A percentile compares a stretch with the other conserved stretches of the same genome.
These are phyloP conservation scores for Dasysyrphus albostriatus DNA, from an alignment of 2,888 invertebrate species.

Conservation along the genomic window DNA sequence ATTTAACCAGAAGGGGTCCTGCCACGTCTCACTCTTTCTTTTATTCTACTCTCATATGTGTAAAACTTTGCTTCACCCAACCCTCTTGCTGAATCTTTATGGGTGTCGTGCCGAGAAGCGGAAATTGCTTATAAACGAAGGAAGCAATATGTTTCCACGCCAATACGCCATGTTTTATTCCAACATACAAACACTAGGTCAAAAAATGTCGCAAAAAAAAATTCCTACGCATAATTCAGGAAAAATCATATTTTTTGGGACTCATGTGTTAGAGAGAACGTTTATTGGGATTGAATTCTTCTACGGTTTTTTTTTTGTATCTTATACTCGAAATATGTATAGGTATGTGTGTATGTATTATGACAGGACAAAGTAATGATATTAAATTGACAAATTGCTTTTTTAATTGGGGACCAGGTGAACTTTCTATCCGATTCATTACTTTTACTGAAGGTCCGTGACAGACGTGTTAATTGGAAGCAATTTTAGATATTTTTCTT, in stretches of 20 bases:
- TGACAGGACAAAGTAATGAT: conserved; percentile 67
- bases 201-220: conserved; percentile 70
- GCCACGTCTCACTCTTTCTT: not conserved
- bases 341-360: conserved; percentile 18
- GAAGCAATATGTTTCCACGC: conserved; percentile 71
- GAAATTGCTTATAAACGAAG: conserved; percentile 76
- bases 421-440: conserved; percentile 61
- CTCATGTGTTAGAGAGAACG: conserved; percentile 59
- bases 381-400: conserved; percentile 74
- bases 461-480: conserved; percentile 71
- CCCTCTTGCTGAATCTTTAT: conserved; percentile 43
- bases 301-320: not conserved
- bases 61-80: conserved; percentile 22
- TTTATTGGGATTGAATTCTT: conserved; percentile 58
- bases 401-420: conserved; percentile 75
- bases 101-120: conserved; percentile 72
- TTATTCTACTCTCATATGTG: conserved; percentile 23
- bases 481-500: conserved; percentile 64
- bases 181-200: conserved; percentile 45
- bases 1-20: conserved; percentile 59
- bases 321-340: conserved; percentile 20
- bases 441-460: conserved; percentile 40
- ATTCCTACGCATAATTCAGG: conserved; percentile 71
- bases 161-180: conserved; percentile 51
- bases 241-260: conserved; percentile 51